Percentiles rank a stretch among this genome's conserved stretches.
phyloP scores from a whole-genome alignment of 2,888 invertebrate genomes.

The Abrostola triplasia region DNA sequence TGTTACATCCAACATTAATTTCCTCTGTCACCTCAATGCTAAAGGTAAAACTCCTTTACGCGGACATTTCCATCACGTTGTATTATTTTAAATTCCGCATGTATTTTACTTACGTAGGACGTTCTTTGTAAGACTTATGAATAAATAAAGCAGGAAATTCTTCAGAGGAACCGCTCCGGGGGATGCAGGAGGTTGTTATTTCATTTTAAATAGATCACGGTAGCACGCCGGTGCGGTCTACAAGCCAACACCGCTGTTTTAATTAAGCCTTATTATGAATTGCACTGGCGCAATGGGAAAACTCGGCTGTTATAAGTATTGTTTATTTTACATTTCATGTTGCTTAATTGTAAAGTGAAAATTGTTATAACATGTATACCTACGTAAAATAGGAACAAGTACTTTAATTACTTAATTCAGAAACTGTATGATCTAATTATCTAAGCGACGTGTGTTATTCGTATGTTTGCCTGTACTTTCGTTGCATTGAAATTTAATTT shows the following conservation, averaged over 20 bases:
- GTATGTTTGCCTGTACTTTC: no score
- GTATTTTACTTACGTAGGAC: slow-evolving; percentile 28
- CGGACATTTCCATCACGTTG: slow-evolving; percentile 10
- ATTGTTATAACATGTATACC: background rate
- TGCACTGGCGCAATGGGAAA: slow-evolving; percentile 14
- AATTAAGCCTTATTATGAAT: slow-evolving; percentile 53
- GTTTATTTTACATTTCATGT: slow-evolving; percentile 1
- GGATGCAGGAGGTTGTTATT: slow-evolving; percentile 48
- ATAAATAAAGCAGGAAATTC: slow-evolving; percentile 53
- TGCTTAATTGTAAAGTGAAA: background rate
- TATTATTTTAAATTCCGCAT: slow-evolving; percentile 30
- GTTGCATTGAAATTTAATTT: background rate
- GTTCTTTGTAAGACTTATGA: slow-evolving; percentile 51
- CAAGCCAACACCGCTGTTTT: slow-evolving; percentile 50
- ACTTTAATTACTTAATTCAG: no score
- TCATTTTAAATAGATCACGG: slow-evolving; percentile 56
- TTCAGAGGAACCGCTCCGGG: slow-evolving; percentile 37
- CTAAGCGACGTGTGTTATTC: no score
- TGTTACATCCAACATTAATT: slow-evolving; percentile 17
- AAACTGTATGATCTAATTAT: no score
- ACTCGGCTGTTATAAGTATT: slow-evolving; percentile 13
- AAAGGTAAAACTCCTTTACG: slow-evolving; percentile 14
- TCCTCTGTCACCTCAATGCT: slow-evolving; percentile 24
- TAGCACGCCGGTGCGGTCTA: slow-evolving; percentile 18
- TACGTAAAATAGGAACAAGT: no score